Base-by-base conservation (phyloP, 2,797 vertebrate species). In the Danio jaintianensis region DNA sequence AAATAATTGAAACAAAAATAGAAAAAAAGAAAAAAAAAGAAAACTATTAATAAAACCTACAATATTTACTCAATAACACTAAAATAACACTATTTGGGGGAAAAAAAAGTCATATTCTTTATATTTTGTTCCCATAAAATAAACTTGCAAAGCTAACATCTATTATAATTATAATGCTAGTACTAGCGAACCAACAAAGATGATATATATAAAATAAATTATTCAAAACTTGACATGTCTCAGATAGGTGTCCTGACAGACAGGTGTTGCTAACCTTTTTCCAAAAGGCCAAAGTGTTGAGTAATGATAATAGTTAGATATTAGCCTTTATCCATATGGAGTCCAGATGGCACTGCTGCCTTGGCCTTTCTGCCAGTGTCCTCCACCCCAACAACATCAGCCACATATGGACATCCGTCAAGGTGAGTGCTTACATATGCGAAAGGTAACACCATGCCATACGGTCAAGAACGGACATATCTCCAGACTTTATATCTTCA, bases 271-370 rank as follows among this genome's bases (percentile, higher is more conserved):
- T 89, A 89, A 91, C 90, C 90, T 92, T 89, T 91, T 84, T 29
- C 29, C 86, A 87, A 90, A 92, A 87, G 87, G 89, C 82, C 82
- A 89, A 86, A 86, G 85, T 92, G 87, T 90, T 88, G 85, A 64
- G 84, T 93, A 92, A 93, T 92, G 88, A 93, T 91, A 90, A 92
- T 91, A 90, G 91, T 83, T 84, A 89, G 87, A 90, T 87, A 89
- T 90, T 90, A 91, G 91, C 91, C 91, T 92, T 90, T 91, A 90
- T 85, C 89, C 83, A 88, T 87, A 90, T 77, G 83, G 87, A 77
- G 86, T 81, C 89, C 92, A 94, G 93, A 93, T 94, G 93, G 92
- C 87, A 63, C 86, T 61, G 86, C 86, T 86, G 85, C 87, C 85
- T 89, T 92, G 87, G 52, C 18, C 89, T 90, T 91, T 90, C 90